Evolutionary conservation across 2,888 invertebrate species (phyloP).

Genomic region (Falcaria lacertinaria): DNA sequence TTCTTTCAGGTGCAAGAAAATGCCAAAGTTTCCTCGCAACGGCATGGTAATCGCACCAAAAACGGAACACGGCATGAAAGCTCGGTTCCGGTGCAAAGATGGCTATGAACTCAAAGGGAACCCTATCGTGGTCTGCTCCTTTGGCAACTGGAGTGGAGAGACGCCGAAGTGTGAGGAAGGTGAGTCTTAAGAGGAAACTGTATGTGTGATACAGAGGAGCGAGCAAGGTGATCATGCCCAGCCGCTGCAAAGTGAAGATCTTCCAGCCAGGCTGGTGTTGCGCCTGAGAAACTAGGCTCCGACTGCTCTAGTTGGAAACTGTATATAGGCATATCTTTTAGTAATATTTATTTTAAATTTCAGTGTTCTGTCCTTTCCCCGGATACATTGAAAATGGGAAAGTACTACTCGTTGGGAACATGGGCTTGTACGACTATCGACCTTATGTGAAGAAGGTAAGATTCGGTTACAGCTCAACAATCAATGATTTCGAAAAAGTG

Average conservation of each 20-base stretch:
- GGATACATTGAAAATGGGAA: slow-evolving; percentile 94
- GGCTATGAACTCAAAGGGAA: slow-evolving; percentile 91
- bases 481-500: too few species aligned
- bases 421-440: slow-evolving; percentile 97
- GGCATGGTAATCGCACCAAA: slow-evolving; percentile 98
- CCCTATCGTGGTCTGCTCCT: slow-evolving; percentile 91
- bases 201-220: too few species aligned
- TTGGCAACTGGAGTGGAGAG: slow-evolving; percentile 96
- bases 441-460: slow-evolving; percentile 93
- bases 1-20: slow-evolving; percentile 84
- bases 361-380: slow-evolving; percentile 95
- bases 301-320: too few species aligned
- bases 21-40: slow-evolving; percentile 92
- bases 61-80: slow-evolving; percentile 97
- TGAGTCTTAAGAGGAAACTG: slow-evolving; percentile 39
- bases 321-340: background rate
- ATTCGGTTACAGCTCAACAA: too few species aligned
- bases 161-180: slow-evolving; percentile 91
- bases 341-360: slow-evolving; percentile 27
- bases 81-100: slow-evolving; percentile 95
- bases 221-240: too few species aligned
- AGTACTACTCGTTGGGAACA: slow-evolving; percentile 94
- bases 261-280: too few species aligned
- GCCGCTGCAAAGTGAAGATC: too few species aligned
- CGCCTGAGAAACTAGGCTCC: too few species aligned